Base-by-base conservation (phyloP, 2,797 vertebrate genomes). In the Philypnodon macrostomus region DNA sequence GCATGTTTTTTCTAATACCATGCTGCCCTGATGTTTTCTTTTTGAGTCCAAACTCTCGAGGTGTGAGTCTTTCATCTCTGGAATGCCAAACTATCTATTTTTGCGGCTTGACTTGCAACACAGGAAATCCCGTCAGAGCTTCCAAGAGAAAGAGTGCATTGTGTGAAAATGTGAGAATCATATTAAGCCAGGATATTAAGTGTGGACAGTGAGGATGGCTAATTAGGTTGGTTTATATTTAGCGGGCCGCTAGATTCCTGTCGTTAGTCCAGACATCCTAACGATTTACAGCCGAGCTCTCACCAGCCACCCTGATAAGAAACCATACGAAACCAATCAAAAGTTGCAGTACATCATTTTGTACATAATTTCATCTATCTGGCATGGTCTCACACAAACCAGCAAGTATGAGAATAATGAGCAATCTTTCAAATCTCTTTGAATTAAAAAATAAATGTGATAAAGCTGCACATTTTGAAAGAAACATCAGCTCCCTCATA, bases 161-260 rank as follows among this genome's bases (percentile, higher is more conserved):
- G 65, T 73, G 66, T 61, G 67, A 75, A 47, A 71, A 82, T 54
- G 57, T 39, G 51, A 73, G 57, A 68, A 79, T 81, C 61, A 35
- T 47, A 70, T 85, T 77, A 81, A 57, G 31, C 9, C 23, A n/a
- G 63, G 19, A 42, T 38, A 52, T 42, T 53, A 58, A 65, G 65
- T 63, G 78, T 29, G 50, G 41, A 58, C 53, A 81, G 79, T 75
- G 79, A 85, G 41, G 47, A 55, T n/a, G 12, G 45, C 36, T 84
- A 73, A 87, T 84, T 71, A 63, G 57, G 72, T 82, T 80, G 66
- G 64, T 64, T 67, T 85, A 75, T 79, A 84, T 87, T 85, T 84
- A 75, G 79, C 80, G 54, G 58, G 30, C 27, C 47, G 24, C 56
- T 60, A 48, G 47, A 80, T 50, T 73, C 64, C 64, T 56, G 42